Base-by-base conservation (phyloP, 2,888 invertebrate species). In the Allophyes oxyacanthae region DNA sequence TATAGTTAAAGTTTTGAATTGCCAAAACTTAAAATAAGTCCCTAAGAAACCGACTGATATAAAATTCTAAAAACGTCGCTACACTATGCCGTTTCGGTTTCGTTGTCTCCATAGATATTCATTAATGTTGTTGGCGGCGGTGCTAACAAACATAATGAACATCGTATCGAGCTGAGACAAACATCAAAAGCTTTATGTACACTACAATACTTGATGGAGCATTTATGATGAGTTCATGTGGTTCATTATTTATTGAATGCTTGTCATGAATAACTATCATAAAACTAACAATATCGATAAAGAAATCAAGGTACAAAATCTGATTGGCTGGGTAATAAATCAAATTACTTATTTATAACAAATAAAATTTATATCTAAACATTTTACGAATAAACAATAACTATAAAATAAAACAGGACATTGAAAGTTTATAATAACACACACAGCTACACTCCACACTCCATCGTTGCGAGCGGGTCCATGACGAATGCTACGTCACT, bases 21-120 rank as follows among this genome's bases (percentile, higher is more conserved):
- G 86, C 85, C 93, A 94, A 94, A 94, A 94, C 94, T 89, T 90
- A 93, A 92, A 93, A 94, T 93, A 94, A 94, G 94, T 91, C 83
- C 79, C 82, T 87, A 87, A 82, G 85, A 86, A 89, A 88, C 87
- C 81, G 84, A 83, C 80, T 82, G 81, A 82, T 78, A 78, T 71
- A 76, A 80, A 84, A 75, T 72, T 79, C 80, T 76, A 78, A 71
- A 74, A 81, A 67, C 69, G 74, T 66, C 67, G 68, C 60, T 74
- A 72, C 61, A 68, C 53, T 59, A 66, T 75, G 68, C 69, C 61
- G 66, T 74, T 76, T 66, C 62, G 76, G 74, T 75, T 75, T 72
- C 72, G 77, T 79, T 79, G 84, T 84, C 89, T 79, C 88, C 71
- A 75, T 67, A 77, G 85, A 85, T 77, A 78, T 81, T 79, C 90